Base-by-base conservation (phyloP, 2,113 vertebrate species). In the Gnathonemus longibarbis region DNA sequence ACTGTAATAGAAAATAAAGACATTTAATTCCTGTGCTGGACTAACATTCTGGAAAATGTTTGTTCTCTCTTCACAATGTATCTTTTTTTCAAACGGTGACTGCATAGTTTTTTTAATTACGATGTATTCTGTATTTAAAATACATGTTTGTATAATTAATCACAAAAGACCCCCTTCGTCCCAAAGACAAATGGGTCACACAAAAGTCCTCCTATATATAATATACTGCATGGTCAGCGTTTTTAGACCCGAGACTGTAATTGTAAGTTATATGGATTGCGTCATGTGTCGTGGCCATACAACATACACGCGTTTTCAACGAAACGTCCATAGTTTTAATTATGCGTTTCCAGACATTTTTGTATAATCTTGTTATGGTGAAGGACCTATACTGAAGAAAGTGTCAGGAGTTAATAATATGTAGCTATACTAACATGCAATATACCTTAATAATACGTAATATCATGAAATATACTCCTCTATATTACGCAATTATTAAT, bases 1-100 rank as follows among this genome's bases (percentile, higher is more conserved):
- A 98, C 98, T 99, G 97, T 35, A 95, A 93, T 90, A 92, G 90
- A 93, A 94, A 90, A 5, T 49, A 56, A 88, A 49, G 62, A 21
- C 5, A 46, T 11, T 49, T 70, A 21, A 87, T 35, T 87, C 24
- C 50, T 48, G 49, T 50, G 21, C 42, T 84, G 21, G 42, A 11
- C 19, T 84, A 84, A 84, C 83, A 84, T 48, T 84, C 42, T 46
- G 45, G 24, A 48, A 46, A 80, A 80, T 19, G 13, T 27, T 31
- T 77, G 70, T 19, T 80, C 35, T 80, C 35, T 80, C 13, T 80
- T 35, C 70, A 17, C n/a, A 84, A 7, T 46, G 42, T n/a, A 45
- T 45, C 42, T 45, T 46, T 53, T 58, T 84, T 46, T 84, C 42
- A 46, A 84, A 48, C 83, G 45, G 21, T 3, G 9, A 48, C 83